phyloP scores from a whole-genome alignment of 2,888 invertebrate genomes.

The Synergus itoensis region DNA sequence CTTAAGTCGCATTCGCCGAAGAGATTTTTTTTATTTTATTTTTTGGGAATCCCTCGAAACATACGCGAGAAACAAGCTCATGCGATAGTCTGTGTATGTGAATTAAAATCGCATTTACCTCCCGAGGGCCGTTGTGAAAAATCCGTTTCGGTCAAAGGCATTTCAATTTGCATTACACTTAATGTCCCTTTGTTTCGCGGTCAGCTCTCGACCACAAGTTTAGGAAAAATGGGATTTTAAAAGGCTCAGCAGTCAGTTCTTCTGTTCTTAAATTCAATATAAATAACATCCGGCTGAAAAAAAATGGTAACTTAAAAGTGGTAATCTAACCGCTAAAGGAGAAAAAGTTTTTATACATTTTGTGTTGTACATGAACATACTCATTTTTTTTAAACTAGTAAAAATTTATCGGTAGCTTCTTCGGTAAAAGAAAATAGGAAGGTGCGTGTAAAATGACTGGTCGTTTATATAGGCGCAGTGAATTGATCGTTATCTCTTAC shows the following conservation, averaged over 20 bases:
- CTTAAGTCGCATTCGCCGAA: slow-evolving; percentile 21
- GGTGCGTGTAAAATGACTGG: not conserved
- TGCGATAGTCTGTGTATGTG: slow-evolving; percentile 27
- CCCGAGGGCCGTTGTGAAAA: slow-evolving; percentile 8
- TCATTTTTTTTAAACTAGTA: not conserved
- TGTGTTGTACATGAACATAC: too few species aligned
- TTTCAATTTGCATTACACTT: slow-evolving; percentile 40
- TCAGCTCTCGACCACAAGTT: not conserved
- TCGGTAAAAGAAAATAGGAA: not conserved
- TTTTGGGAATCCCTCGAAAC: slow-evolving; percentile 36
- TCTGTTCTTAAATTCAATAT: not conserved
- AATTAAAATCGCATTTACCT: slow-evolving; percentile 39
- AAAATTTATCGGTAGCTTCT: not conserved
- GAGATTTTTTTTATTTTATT: slow-evolving; percentile 11
- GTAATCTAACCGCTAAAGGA: too few species aligned
- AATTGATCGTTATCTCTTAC: slow-evolving; percentile 31
- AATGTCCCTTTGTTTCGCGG: slow-evolving; percentile 41
- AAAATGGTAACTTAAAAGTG: not conserved
- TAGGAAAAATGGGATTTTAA: not conserved
- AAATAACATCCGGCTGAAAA: not conserved
- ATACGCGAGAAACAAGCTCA: slow-evolving; percentile 21
- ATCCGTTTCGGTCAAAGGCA: slow-evolving; percentile 38
- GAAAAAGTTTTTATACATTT: too few species aligned
- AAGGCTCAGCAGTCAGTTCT: not conserved
- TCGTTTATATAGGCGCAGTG: not conserved